Evolutionary conservation across 2,113 vertebrate species (phyloP).

Genomic region (Shinisaurus crocodilurus): DNA sequence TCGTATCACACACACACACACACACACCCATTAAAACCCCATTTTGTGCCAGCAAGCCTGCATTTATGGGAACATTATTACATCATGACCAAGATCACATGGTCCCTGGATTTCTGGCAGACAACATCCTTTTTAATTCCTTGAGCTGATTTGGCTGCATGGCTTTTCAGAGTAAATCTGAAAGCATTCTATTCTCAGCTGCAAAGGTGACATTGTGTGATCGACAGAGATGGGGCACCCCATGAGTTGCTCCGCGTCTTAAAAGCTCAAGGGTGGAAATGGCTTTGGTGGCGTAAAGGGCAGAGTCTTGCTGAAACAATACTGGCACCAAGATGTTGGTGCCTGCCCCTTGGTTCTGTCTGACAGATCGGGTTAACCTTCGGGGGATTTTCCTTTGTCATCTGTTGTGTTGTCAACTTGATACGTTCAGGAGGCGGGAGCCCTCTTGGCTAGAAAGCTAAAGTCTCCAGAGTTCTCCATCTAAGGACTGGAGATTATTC

Average conservation of each 20-base stretch:
- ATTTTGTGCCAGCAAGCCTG: conserved; percentile 56
- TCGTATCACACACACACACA: too few species aligned
- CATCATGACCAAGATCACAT: conserved; percentile 66
- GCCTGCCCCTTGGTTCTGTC: neutral
- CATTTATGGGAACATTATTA: conserved; percentile 31
- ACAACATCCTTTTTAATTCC: conserved; percentile 68
- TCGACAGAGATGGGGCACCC: conserved; percentile 13
- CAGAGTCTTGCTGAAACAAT: conserved; percentile 21
- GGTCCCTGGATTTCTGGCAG: conserved; percentile 64
- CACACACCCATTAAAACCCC: conserved; percentile 40
- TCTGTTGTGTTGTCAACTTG: neutral
- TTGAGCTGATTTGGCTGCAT: conserved; percentile 74
- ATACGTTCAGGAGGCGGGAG: conserved; percentile 34
- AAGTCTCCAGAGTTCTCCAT: conserved; percentile 65
- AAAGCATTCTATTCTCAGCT: conserved; percentile 67
- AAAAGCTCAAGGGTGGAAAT: conserved; percentile 33
- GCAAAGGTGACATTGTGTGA: conserved; percentile 64
- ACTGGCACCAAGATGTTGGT: neutral
- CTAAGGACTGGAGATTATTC: conserved; percentile 64
- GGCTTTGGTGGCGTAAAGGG: neutral
- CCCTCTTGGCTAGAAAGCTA: conserved; percentile 57
- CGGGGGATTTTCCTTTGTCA: neutral
- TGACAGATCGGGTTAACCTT: conserved; percentile 9
- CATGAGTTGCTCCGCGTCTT: conserved; percentile 8
- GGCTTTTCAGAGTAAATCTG: conserved; percentile 70